Evolutionary conservation across 1,140 invertebrate species (phyloP).

Genomic region (Bombus sylvicola): DNA sequence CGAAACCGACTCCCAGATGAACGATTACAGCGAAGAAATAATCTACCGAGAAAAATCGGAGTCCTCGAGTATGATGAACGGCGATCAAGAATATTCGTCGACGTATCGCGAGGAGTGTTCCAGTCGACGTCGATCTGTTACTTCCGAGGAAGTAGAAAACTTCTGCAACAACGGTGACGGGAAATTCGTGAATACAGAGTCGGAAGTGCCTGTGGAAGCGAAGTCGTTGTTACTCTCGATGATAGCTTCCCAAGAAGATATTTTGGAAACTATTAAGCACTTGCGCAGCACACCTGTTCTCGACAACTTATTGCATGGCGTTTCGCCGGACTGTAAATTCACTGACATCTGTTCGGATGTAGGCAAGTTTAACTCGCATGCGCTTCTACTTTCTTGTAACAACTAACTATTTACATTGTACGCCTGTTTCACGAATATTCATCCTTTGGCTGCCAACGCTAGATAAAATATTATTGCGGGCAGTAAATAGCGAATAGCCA

Average conservation of each 20-base stretch:
- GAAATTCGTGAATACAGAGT: slow-evolving; percentile 60
- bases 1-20: slow-evolving; percentile 62
- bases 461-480: too few species aligned
- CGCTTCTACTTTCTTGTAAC: slow-evolving; percentile 41
- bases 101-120: slow-evolving; percentile 32
- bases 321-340: slow-evolving; percentile 66
- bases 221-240: slow-evolving; percentile 74
- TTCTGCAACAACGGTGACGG: slow-evolving; percentile 56
- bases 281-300: slow-evolving; percentile 74
- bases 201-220: slow-evolving; percentile 57
- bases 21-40: slow-evolving; percentile 72
- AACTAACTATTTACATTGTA: background rate
- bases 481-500: too few species aligned
- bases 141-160: slow-evolving; percentile 61
- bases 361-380: slow-evolving; percentile 73
- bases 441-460: too few species aligned
- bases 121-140: slow-evolving; percentile 43
- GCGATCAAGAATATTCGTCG: slow-evolving; percentile 53
- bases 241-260: slow-evolving; percentile 74
- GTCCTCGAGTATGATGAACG: slow-evolving; percentile 54
- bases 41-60: slow-evolving; percentile 52
- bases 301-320: slow-evolving; percentile 73
- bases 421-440: too few species aligned
- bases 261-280: slow-evolving; percentile 74
- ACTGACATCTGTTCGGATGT: slow-evolving; percentile 62